Conservation (phyloP, 2,888 invertebrate species). For the Eupeodes latifasciatus region DNA sequence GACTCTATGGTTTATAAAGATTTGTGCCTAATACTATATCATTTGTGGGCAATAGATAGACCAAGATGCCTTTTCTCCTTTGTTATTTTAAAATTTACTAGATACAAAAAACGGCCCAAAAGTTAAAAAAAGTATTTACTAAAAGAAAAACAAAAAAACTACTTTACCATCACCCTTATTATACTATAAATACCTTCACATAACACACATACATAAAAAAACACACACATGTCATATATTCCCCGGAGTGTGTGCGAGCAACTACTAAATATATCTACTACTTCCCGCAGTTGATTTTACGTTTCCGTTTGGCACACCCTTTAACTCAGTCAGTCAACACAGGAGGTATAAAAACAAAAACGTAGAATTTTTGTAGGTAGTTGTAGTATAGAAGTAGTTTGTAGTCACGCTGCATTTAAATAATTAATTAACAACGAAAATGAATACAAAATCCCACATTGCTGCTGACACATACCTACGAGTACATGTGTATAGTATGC, state of each 20-base stretch:
- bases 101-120: no score
- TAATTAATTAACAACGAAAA: constrained; percentile 71
- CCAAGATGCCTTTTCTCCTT: no score
- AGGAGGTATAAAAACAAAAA: background rate
- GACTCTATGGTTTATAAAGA: no score
- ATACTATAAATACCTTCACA: background rate
- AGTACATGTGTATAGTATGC: constrained; percentile 1
- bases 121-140: background rate
- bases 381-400: constrained; percentile 19
- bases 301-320: constrained; percentile 67
- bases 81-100: no score
- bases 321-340: constrained; percentile 22
- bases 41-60: no score
- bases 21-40: no score
- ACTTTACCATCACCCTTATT: background rate
- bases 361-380: background rate
- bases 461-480: constrained; percentile 17
- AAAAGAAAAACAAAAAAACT: background rate
- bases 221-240: constrained; percentile 45
- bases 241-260: constrained; percentile 51
- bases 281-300: constrained; percentile 60
- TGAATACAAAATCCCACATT: constrained; percentile 65
- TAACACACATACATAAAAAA: background rate
- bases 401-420: constrained; percentile 62
- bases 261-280: constrained; percentile 44